phyloP scores from a whole-genome alignment of 53 echinoderm and acorn worm species.

The Crossaster papposus region DNA sequence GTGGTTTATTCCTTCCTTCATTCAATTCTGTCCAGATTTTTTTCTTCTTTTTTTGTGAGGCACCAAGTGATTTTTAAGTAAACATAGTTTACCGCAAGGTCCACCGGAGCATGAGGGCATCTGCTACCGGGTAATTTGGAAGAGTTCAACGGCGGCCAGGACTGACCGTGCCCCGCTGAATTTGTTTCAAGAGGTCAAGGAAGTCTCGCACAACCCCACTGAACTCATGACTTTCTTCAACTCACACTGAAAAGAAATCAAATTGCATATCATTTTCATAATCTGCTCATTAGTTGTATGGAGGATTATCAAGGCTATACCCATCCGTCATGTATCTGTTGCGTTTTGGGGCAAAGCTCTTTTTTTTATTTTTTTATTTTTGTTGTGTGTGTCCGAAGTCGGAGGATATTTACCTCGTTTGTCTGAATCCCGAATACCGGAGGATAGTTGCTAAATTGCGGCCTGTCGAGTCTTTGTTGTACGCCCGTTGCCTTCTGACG shows the following conservation, averaged over 20 bases:
- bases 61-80: conserved; percentile 31
- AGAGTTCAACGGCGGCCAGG: conserved; percentile 21
- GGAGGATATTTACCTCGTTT: conserved; percentile 29
- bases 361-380: no score
- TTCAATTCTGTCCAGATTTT: neutral
- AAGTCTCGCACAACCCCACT: conserved; percentile 13
- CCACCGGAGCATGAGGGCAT: conserved; percentile 11
- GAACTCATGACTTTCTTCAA: neutral
- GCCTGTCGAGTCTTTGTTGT: conserved; percentile 48
- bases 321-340: conserved; percentile 50
- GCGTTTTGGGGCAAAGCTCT: conserved; percentile 28
- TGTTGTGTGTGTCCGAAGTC: neutral
- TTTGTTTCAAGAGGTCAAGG: conserved; percentile 7
- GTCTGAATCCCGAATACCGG: conserved; percentile 32
- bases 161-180: conserved; percentile 24
- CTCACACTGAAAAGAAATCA: conserved; percentile 23
- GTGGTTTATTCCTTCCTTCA: conserved; percentile 36
- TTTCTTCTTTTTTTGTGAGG: neutral
- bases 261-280: conserved; percentile 64
- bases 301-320: conserved; percentile 19
- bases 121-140: conserved; percentile 21
- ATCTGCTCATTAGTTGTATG: conserved; percentile 43
- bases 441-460: conserved; percentile 49
- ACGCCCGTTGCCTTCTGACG: conserved; percentile 18
- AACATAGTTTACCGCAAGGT: conserved; percentile 23